Percentiles rank a stretch among this genome's conserved stretches.
Conservation (phyloP, 2,113 vertebrate genomes). For the Paramisgurnus dabryanus region DNA sequence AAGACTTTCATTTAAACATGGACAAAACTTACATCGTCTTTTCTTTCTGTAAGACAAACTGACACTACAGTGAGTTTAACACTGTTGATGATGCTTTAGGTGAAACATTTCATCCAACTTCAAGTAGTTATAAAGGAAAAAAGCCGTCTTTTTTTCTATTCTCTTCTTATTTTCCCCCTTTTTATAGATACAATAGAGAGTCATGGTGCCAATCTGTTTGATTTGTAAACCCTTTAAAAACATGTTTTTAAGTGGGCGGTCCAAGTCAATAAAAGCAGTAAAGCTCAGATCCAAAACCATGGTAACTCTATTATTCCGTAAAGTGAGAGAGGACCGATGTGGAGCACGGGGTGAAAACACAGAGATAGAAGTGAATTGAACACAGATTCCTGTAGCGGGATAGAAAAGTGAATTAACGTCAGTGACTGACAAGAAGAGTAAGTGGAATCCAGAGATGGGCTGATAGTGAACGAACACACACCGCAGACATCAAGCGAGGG, state of each 20-base stretch:
- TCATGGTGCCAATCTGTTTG: constrained; percentile 59
- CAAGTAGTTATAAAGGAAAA: constrained; percentile 35
- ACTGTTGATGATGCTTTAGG: constrained; percentile 2
- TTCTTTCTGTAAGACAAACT: constrained; percentile 49
- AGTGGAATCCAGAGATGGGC: not conserved
- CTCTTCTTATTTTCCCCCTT: constrained; percentile 38
- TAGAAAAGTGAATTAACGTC: constrained; percentile 9
- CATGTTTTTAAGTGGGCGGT: constrained; percentile 53
- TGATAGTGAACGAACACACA: constrained; percentile 5
- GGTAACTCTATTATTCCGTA: constrained; percentile 59
- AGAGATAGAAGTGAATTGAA: constrained; percentile 24
- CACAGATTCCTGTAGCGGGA: constrained; percentile 8
- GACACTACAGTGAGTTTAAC: not conserved
- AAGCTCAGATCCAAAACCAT: constrained; percentile 61
- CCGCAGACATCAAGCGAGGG: constrained; percentile 20
- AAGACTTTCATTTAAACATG: constrained; percentile 62
- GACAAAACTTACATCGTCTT: constrained; percentile 41
- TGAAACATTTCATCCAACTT: not conserved
- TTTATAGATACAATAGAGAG: constrained; percentile 54
- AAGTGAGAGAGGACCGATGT: constrained; percentile 49
- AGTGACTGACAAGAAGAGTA: constrained; percentile 33
- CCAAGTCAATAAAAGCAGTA: constrained; percentile 65
- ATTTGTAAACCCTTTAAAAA: constrained; percentile 65
- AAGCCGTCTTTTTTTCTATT: constrained; percentile 57
- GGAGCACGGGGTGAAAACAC: not conserved